Conservation (phyloP, 2,797 vertebrate genomes). For the Anas georgica region DNA sequence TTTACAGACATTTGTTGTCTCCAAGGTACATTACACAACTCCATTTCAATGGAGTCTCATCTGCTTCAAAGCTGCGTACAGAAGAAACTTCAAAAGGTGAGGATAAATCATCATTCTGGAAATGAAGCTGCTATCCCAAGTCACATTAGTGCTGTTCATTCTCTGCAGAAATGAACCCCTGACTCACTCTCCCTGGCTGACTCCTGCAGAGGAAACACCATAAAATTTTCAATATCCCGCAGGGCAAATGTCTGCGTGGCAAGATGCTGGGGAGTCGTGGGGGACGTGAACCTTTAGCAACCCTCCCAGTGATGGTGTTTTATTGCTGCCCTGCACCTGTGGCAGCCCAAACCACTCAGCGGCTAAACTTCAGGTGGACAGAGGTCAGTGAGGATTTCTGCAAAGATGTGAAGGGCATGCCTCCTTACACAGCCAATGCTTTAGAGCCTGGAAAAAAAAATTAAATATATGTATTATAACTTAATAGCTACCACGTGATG, state of each 20-base stretch:
- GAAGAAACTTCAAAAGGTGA: conserved; percentile 53
- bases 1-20: conserved; percentile 27
- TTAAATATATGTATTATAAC: neutral
- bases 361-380: neutral
- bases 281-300: conserved; percentile 38
- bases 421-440: neutral
- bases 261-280: conserved; percentile 77
- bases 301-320: conserved; percentile 40
- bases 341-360: conserved; percentile 44
- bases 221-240: conserved; percentile 20
- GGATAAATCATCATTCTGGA: conserved; percentile 34
- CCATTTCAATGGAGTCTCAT: conserved; percentile 27
- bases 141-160: conserved; percentile 45
- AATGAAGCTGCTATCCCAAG: conserved; percentile 46
- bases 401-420: neutral
- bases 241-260: conserved; percentile 61
- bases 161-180: conserved; percentile 40
- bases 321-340: conserved; percentile 67
- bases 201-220: neutral
- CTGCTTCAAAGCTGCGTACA: conserved; percentile 27
- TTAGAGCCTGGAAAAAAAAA: neutral
- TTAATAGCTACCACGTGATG: neutral
- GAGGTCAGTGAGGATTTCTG: neutral
- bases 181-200: conserved; percentile 42
- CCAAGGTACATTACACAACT: conserved; percentile 18